Percentiles rank a stretch among this genome's conserved stretches.
Evolutionary conservation across 1,140 invertebrate genomes (phyloP).

Genomic region (Brachionus rubens): DNA sequence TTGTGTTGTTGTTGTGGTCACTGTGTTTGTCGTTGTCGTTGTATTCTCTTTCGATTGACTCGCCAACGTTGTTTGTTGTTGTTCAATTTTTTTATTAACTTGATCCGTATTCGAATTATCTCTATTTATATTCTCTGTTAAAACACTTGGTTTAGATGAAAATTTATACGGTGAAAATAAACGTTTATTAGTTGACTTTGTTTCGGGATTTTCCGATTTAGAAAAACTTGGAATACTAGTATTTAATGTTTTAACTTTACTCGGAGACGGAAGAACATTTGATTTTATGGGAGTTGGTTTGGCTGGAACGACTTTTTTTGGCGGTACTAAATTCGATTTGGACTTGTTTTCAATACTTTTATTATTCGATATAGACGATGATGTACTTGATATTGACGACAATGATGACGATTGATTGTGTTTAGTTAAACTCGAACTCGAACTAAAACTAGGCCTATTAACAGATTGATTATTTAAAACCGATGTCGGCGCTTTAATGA

Average conservation of each 20-base stretch:
- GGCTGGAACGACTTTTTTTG: neutral
- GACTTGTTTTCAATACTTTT: neutral
- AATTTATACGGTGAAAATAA: slow-evolving; percentile 37
- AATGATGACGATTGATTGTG: slow-evolving; percentile 12
- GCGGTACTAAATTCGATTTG: neutral
- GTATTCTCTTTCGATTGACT: too few relatives aligned
- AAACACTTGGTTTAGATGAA: neutral
- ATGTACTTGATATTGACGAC: neutral
- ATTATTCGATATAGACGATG: slow-evolving; percentile 9
- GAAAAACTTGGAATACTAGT: neutral
- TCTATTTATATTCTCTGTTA: slow-evolving; percentile 10
- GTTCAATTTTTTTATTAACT: neutral
- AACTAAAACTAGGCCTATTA: slow-evolving; percentile 19
- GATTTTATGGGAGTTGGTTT: neutral
- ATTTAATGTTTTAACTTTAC: neutral
- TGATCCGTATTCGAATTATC: neutral
- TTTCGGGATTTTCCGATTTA: neutral
- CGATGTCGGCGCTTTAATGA: neutral
- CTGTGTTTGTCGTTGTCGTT: neutral
- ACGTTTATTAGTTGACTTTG: neutral
- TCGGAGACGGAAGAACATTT: neutral
- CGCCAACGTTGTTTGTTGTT: too few relatives aligned
- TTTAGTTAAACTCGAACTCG: neutral
- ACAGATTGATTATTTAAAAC: neutral
- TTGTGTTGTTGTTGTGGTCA: neutral